Evolutionary conservation across 2,888 invertebrate genomes (phyloP).

Genomic region (Mamestra brassicae): DNA sequence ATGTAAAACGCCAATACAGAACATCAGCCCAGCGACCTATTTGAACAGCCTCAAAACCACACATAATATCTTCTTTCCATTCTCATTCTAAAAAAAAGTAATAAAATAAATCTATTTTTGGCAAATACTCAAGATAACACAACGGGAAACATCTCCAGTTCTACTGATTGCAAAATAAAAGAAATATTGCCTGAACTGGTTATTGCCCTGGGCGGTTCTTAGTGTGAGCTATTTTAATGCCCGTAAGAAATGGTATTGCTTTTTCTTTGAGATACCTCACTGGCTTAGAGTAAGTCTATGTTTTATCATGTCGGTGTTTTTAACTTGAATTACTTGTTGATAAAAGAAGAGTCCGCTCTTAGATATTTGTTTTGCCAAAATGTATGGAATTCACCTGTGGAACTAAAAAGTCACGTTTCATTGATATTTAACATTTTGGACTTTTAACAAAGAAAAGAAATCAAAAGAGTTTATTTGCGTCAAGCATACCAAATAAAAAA

Average conservation of each 20-base stretch:
- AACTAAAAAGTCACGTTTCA: background rate
- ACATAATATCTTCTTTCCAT: constrained; percentile 21
- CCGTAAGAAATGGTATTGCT: constrained; percentile 6
- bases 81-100: constrained; percentile 23
- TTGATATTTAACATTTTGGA: no score
- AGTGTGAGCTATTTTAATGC: constrained; percentile 11
- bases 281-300: background rate
- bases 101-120: constrained; percentile 58
- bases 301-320: background rate
- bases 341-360: background rate
- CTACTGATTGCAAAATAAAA: constrained; percentile 51
- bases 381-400: no score
- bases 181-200: constrained; percentile 18
- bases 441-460: no score
- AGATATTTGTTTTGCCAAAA: background rate
- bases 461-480: no score
- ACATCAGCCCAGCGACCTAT: constrained; percentile 26
- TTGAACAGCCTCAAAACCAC: constrained; percentile 16
- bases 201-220: constrained; percentile 22
- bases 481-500: no score
- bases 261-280: constrained; percentile 3
- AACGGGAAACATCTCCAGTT: constrained; percentile 40
- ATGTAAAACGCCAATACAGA: constrained; percentile 25
- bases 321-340: background rate
- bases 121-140: constrained; percentile 58